Base-by-base conservation (phyloP, 2,797 vertebrate genomes). In the Myripristis jacobus region DNA sequence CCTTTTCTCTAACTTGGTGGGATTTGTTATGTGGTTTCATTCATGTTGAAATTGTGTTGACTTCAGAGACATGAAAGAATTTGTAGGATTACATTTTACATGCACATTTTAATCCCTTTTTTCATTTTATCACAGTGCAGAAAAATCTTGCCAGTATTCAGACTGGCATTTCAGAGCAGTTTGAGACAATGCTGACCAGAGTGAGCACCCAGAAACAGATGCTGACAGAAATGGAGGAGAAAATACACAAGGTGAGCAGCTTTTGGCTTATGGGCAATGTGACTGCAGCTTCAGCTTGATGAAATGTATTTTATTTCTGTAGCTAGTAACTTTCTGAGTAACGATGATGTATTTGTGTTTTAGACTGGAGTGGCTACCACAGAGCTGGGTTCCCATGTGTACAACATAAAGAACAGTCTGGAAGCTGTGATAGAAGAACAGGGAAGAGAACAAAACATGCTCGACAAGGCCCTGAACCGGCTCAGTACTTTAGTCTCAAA, bases 401-500 rank as follows among this genome's bases (percentile, higher is more conserved):
- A 87, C 43, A 85, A 61, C 77, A 70, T 94, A 68, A 90, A 89
- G 64, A 82, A 16, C 13, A 85, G 84, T 68, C 53, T 94, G 67
- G 82, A 88, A 25, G 62, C 60, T 77, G 54, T 94, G 9, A 90
- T 70, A 88, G 70, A 82, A 38, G 90, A 93, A 44, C 93, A 92
- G 19, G 66, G 74, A 58, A 88, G 77, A 79, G 88, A 91, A 48
- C 80, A 76, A 41, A 72, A 79, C 47, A 83, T 88, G 77, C 75
- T 94, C 3, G 84, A 87, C 73, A 87, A 94, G 71, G 88, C 89
- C 38, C 65, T 93, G 69, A 89, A 89, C 36, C 75, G 91, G 64
- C 88, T 94, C 48, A 79, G 41, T 27, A 68, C 75, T 21, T 82
- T 93, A 25, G 83, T 85, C 51, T 84, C 89, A 7, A 70, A 87